Conservation (phyloP, 2,797 vertebrate genomes). For the Neosilurus hyrtlii region DNA sequence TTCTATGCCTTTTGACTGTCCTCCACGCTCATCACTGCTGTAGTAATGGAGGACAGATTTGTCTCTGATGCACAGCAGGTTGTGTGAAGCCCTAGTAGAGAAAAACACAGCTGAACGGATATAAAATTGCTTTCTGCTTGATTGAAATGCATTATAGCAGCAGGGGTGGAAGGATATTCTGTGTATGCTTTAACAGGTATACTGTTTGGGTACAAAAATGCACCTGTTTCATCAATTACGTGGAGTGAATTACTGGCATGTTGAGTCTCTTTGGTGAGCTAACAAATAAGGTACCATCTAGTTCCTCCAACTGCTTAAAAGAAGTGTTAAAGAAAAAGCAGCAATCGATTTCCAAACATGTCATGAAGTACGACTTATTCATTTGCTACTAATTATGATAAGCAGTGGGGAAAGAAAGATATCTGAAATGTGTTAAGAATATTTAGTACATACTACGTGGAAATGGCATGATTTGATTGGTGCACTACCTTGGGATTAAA, state of each 20-base stretch:
- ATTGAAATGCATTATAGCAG: conserved; percentile 20
- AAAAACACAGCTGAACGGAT: conserved; percentile 19
- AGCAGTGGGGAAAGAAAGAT: background rate
- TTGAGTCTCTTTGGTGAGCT: background rate
- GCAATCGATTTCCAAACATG: background rate
- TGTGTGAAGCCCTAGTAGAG: background rate
- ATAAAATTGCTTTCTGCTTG: conserved; percentile 22
- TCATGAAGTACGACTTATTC: background rate
- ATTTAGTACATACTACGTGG: too few relatives aligned
- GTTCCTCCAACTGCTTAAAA: background rate
- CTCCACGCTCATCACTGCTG: background rate
- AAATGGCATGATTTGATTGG: too few relatives aligned
- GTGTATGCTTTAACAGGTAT: background rate
- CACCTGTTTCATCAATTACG: background rate
- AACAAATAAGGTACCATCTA: background rate
- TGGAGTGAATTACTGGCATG: background rate
- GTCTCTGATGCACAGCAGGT: conserved; percentile 10
- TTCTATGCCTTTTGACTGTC: background rate
- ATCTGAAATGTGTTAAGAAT: background rate
- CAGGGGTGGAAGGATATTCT: conserved; percentile 11
- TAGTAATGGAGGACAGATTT: background rate
- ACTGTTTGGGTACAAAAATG: background rate
- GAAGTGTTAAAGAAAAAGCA: too few relatives aligned
- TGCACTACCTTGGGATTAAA: too few relatives aligned
- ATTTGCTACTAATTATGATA: background rate